Base-by-base conservation (phyloP, 30 jellyfish, hydroid and myxozoan species). In the Hydractinia symbiolongicarpus region DNA sequence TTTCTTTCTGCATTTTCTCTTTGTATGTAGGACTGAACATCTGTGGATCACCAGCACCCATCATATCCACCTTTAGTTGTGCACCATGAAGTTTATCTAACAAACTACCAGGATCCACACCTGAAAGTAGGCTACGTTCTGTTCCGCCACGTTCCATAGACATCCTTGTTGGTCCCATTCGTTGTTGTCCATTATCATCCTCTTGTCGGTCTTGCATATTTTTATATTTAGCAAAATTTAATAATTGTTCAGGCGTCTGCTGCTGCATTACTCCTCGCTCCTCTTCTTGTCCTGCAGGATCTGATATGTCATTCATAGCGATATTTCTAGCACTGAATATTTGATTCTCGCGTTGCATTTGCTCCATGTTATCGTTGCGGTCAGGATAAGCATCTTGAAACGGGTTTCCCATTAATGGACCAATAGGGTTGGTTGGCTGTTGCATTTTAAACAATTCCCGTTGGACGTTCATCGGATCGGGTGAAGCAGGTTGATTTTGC, bases 41-140 rank as follows among this genome's bases (percentile, higher is more conserved):
- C 66, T 78, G 90, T 53, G 98, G 96, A 86, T 91, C 98, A 20
- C 98, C 98, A 6, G 98, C 88, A 4, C 98, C 98, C 7, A 79
- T 49, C 69, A 91, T 71, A 9, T 90, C 93, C 51, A 83, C 67
- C 77, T 84, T 73, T 19, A 91, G 83, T 73, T 86, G 94, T 20
- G 88, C 77, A 20, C 74, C 84, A 16, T 88, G 96, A 64, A 94
- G 70, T 14, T 89, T 81, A 61, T 94, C 99, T 66, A 94, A 86
- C 72, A 94, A 85, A 11, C 81, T 74, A 44, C 85, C 95, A 13
- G 99, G 99, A 72, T 83, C 90, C 8, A 50, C 83, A 4, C 52
- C 53, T 19, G 51, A 30, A 4, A 51, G 40, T 5, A 51, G 71
- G 9, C 83, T 79, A 49, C 83, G 50, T 53, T 51, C 70, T 3